Evolutionary conservation across 2,888 invertebrate species (phyloP).

Genomic region (Reticulitermes lucifugus): DNA sequence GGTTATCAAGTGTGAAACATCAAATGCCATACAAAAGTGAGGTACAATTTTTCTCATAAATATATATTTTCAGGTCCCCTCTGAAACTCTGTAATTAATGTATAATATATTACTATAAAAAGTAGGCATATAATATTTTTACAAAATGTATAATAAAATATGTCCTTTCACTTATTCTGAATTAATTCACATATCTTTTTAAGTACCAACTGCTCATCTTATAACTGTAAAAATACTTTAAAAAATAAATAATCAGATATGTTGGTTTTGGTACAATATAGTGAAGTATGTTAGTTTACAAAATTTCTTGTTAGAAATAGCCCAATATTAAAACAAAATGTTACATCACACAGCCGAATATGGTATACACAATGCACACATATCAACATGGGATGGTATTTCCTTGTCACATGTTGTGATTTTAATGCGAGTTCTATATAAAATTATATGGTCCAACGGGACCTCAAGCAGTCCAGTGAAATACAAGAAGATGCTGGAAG

Average conservation of each 20-base stretch:
- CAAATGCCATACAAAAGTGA: conserved; percentile 15
- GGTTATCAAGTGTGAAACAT: not conserved
- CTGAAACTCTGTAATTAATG: conserved; percentile 8
- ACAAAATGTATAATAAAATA: conserved; percentile 6
- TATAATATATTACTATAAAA: not conserved
- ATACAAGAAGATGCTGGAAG: too few species aligned
- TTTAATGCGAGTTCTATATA: too few species aligned
- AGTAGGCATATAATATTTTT: too few species aligned
- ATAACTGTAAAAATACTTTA: not conserved
- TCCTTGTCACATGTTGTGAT: too few species aligned
- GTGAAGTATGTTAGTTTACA: not conserved
- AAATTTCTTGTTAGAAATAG: not conserved
- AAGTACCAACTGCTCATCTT: conserved; percentile 4
- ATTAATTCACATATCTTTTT: not conserved
- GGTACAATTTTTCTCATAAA: conserved; percentile 1
- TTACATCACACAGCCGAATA: not conserved
- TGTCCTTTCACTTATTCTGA: conserved; percentile 4
- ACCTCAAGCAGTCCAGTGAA: too few species aligned
- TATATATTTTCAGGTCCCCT: conserved; percentile 37
- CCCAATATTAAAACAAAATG: not conserved
- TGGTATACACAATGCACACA: not conserved
- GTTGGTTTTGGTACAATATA: not conserved
- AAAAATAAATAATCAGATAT: conserved; percentile 16
- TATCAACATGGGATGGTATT: too few species aligned
- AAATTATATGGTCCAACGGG: too few species aligned